phyloP scores from a whole-genome alignment of 2,888 invertebrate genomes.

The Agonopterix heracliana region DNA sequence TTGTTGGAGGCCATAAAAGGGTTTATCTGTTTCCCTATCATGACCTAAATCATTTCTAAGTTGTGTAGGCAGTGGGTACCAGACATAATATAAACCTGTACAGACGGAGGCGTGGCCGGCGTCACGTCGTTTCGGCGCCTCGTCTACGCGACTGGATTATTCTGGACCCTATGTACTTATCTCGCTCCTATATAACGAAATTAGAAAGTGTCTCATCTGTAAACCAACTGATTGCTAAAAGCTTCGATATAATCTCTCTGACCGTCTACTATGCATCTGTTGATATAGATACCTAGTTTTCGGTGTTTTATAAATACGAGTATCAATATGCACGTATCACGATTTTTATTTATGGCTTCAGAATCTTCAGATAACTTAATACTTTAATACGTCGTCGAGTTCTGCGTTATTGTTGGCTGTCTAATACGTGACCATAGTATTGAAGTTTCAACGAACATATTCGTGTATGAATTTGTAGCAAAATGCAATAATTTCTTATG shows the following conservation, averaged over 20 bases:
- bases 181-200: conserved; percentile 20
- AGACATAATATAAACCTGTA: conserved; percentile 43
- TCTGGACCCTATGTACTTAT: conserved; percentile 37
- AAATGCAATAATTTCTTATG: conserved; percentile 21
- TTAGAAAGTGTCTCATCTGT: conserved; percentile 12
- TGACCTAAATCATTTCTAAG: conserved; percentile 21
- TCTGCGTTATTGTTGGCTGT: neutral
- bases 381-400: neutral
- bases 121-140: conserved; percentile 66
- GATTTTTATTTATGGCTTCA: conserved; percentile 2
- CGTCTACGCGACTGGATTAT: conserved; percentile 47
- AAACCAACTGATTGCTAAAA: neutral
- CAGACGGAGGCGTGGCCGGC: conserved; percentile 60
- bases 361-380: conserved; percentile 3
- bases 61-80: conserved; percentile 26
- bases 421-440: neutral
- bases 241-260: too few species aligned
- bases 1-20: neutral
- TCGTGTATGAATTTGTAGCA: conserved; percentile 3
- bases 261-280: too few species aligned
- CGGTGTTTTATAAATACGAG: too few species aligned
- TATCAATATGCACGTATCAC: conserved; percentile 2
- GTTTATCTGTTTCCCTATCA: conserved; percentile 1
- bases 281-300: too few species aligned
- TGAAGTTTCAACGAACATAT: neutral